A percentile compares a stretch with the other conserved stretches of the same genome.
phyloP scores from a whole-genome alignment of 1,140 invertebrate genomes.

The Coenobita brevimanus region DNA sequence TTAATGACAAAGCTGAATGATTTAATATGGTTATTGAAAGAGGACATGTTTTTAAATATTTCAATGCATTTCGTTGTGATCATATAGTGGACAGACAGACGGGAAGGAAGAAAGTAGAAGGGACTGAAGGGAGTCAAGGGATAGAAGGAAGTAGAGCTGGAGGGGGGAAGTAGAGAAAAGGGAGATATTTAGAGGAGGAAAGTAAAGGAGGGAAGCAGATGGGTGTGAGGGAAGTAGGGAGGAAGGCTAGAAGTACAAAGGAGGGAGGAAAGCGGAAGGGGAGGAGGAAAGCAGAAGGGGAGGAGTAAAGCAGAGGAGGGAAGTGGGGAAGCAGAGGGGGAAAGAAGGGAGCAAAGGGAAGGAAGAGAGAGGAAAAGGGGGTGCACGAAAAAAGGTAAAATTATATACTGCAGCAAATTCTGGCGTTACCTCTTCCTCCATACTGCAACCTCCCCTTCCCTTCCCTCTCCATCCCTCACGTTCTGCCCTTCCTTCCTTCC shows the following conservation, averaged over 20 bases:
- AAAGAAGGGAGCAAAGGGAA: too few species aligned
- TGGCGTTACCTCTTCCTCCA: too few species aligned
- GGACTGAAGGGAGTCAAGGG: background rate
- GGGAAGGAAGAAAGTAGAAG: background rate
- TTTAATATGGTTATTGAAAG: too few species aligned
- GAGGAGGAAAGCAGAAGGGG: background rate
- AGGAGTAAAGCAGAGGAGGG: background rate
- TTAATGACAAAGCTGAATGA: too few species aligned
- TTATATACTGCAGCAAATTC: background rate
- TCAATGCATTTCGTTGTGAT: too few species aligned
- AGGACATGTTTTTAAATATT: too few species aligned
- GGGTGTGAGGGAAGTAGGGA: constrained; percentile 3
- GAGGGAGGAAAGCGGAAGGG: background rate
- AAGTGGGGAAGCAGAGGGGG: too few species aligned
- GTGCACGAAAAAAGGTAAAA: background rate
- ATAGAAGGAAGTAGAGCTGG: background rate
- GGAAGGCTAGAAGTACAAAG: too few species aligned
- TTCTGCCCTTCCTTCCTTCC: too few species aligned
- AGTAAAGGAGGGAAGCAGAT: background rate
- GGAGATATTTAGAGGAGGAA: background rate
- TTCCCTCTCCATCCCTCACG: background rate
- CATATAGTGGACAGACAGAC: too few species aligned
- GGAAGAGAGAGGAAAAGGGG: too few species aligned
- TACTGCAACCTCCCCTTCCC: background rate
- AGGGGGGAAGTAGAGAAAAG: background rate